Base-by-base conservation (phyloP, 1,140 invertebrate species). In the Arctopsyche grandis region DNA sequence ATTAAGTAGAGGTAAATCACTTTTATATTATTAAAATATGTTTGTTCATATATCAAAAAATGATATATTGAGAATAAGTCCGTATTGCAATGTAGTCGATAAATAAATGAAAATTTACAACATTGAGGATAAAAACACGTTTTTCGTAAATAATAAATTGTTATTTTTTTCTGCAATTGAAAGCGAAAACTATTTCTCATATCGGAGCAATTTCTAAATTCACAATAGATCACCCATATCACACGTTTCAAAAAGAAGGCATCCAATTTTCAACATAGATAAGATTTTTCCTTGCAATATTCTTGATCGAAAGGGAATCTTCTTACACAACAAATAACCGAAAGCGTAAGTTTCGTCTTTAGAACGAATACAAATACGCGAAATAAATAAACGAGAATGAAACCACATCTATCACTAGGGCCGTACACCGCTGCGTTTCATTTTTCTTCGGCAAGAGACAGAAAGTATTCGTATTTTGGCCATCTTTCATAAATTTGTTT, bases 171-270 rank as follows among this genome's bases (percentile, higher is more conserved):
- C 56, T 9, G 19, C 56, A 60, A 60, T 60, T 1, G 21, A 60
- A 60, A 60, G 29, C 48, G 29, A 38, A 38, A 38, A 21, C 56
- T 19, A 19, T 60, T 60, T 60, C 56, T 19, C 16, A 60, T 19
- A n/a, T 60, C 16, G 1, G 56, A 60, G 21, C 14, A 19, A 9
- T 60, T n/a, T 19, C 56, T 0, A 21, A 60, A 60, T 19, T 21
- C 16, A 60, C 56, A 60, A 60, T 60, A 60, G 56, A 60, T 60
- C 56, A 60, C 56, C 56, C 16, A 16, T 60, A 60, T 60, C 56
- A 60, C 56, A 38, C 56, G 0, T 60, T 19, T 60, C 56, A 21
- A 60, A n/a, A 60, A 60, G 29, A 10, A 19, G 5, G 16, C 56
- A 16, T 21, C 56, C 56, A 60, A 60, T 60, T 60, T 60, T 60